These are phyloP conservation scores for Sciurus vulgaris DNA, from an alignment of 2,797 vertebrate genomes.

Conservation along the genomic window DNA sequence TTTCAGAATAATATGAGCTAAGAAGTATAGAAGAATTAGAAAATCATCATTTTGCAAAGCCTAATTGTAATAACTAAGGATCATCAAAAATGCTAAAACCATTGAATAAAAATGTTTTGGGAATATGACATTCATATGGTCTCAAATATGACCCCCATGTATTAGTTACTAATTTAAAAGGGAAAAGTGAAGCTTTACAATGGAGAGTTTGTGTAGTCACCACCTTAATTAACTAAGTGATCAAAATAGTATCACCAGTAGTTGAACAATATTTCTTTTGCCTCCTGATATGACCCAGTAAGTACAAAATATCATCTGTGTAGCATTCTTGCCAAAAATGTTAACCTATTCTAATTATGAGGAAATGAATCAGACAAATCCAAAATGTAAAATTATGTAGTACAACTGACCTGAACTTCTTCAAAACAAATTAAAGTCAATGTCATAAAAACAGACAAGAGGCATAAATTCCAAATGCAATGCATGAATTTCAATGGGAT, in stretches of 20 bases:
- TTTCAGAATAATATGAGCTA: neutral
- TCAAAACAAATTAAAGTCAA: neutral
- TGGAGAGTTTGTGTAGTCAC: neutral
- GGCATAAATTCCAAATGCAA: neutral
- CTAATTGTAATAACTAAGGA: neutral
- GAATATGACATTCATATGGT: neutral
- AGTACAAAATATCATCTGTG: neutral
- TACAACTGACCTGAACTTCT: neutral
- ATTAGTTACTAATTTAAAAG: constrained; percentile 19
- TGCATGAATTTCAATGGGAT: neutral
- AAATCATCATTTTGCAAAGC: constrained; percentile 13
- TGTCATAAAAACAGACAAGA: neutral
- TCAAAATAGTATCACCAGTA: neutral
- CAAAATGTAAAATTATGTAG: constrained; percentile 29
- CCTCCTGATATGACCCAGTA: neutral
- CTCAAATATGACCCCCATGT: neutral
- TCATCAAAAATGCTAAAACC: neutral
- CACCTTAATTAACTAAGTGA: neutral
- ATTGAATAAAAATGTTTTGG: neutral
- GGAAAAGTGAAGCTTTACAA: neutral
- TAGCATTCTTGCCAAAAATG: neutral
- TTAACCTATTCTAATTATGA: neutral
- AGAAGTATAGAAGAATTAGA: neutral
- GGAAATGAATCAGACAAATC: neutral
- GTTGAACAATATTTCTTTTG: neutral